Conservation (phyloP, 1,140 invertebrate genomes). For the Kradibia gibbosae region DNA sequence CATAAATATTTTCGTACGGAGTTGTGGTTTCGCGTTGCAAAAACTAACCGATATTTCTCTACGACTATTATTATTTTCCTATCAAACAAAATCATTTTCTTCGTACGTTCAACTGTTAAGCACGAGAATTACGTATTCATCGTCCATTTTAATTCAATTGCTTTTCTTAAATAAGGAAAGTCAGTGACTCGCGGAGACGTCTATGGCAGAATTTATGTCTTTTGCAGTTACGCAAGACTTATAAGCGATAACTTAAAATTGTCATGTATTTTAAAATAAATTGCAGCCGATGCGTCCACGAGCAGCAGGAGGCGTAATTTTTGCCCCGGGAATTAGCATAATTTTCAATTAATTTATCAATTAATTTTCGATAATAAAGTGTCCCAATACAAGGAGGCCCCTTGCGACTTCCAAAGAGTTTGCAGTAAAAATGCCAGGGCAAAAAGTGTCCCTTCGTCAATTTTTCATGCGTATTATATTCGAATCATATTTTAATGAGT, state of each 20-base stretch:
- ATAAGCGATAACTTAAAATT: neutral
- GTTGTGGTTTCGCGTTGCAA: neutral
- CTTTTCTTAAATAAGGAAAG: neutral
- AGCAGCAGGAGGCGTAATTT: neutral
- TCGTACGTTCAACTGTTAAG: neutral
- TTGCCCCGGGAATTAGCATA: no score
- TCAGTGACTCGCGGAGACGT: neutral
- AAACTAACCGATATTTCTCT: neutral
- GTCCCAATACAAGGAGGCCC: no score
- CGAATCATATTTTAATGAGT: no score
- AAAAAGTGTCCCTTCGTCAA: no score
- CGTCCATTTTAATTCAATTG: neutral
- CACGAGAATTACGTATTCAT: neutral
- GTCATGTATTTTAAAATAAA: neutral
- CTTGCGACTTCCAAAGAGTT: no score
- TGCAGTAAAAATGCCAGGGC: no score
- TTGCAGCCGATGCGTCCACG: neutral
- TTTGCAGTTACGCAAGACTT: neutral
- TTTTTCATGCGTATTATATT: no score
- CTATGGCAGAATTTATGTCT: neutral
- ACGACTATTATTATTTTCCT: neutral
- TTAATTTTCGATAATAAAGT: no score
- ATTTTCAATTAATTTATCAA: no score
- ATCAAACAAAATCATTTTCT: neutral
- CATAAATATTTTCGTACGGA: slow-evolving; percentile 15